These are phyloP conservation scores for Papilio polytes DNA, from an alignment of 1,140 invertebrate genomes.

Conservation along the genomic window DNA sequence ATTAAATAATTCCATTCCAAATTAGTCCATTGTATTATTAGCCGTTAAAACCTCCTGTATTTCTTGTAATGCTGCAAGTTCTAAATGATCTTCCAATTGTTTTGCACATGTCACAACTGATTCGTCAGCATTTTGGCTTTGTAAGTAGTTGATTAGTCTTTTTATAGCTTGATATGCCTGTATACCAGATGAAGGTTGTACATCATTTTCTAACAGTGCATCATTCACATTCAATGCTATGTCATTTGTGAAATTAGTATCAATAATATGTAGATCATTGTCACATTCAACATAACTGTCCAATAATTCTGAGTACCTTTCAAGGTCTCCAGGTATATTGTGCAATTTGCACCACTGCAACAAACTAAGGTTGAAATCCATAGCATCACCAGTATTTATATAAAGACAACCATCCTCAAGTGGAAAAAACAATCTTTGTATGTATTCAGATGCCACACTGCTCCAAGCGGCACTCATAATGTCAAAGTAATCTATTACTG, in stretches of 20 bases:
- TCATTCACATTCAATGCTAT: constrained; percentile 41
- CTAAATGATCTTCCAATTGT: constrained; percentile 51
- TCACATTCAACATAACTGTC: constrained; percentile 52
- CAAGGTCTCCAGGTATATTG: constrained; percentile 44
- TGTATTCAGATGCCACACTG: constrained; percentile 45
- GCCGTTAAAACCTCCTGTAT: constrained; percentile 49
- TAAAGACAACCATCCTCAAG: constrained; percentile 46
- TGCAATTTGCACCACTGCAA: constrained; percentile 50
- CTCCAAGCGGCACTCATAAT: constrained; percentile 50
- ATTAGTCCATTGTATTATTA: constrained; percentile 36
- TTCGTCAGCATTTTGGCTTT: constrained; percentile 45
- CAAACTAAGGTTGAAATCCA: constrained; percentile 45
- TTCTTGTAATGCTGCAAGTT: constrained; percentile 51
- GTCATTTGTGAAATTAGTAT: constrained; percentile 38
- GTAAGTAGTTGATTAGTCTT: constrained; percentile 49
- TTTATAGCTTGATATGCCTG: constrained; percentile 53
- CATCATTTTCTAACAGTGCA: constrained; percentile 41
- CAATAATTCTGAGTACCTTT: constrained; percentile 42
- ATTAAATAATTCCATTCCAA: neutral
- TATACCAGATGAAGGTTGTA: constrained; percentile 43
- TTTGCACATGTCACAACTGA: constrained; percentile 47
- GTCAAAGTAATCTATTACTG: constrained; percentile 48
- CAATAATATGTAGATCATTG: constrained; percentile 43
- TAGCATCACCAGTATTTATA: constrained; percentile 44
- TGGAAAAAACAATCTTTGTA: constrained; percentile 45